Conservation (phyloP, 2,888 invertebrate species). For the Pyrocoelia pectoralis region DNA sequence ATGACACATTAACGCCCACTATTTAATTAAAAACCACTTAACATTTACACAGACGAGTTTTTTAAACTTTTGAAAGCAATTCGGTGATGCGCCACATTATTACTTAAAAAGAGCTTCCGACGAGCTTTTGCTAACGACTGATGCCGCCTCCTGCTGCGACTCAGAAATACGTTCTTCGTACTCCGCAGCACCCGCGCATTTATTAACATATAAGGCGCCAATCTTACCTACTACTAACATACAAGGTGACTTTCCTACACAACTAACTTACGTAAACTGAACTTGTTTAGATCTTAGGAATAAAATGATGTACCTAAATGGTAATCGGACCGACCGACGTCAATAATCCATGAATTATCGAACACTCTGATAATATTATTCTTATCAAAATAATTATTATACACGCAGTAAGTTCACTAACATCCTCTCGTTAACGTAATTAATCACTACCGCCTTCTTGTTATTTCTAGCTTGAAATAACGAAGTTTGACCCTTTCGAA, state of each 20-base stretch:
- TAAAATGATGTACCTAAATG: neutral
- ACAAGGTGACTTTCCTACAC: constrained; percentile 48
- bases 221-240: constrained; percentile 48
- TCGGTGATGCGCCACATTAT: constrained; percentile 16
- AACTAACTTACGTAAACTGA: constrained; percentile 27
- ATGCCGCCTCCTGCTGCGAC: constrained; percentile 32
- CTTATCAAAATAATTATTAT: no score
- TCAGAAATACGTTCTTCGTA: constrained; percentile 31
- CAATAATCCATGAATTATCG: neutral
- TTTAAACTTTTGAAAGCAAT: constrained; percentile 1
- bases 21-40: neutral
- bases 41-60: constrained; percentile 8
- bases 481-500: no score
- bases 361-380: no score
- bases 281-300: constrained; percentile 12
- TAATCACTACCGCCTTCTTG: no score
- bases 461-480: no score
- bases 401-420: no score
- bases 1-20: constrained; percentile 5
- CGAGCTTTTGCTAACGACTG: constrained; percentile 28
- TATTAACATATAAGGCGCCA: constrained; percentile 46
- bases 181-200: constrained; percentile 38
- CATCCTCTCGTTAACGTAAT: no score
- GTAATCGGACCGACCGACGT: neutral
- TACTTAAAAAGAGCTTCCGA: constrained; percentile 21